A percentile compares a stretch with the other conserved stretches of the same genome.
These are phyloP conservation scores for Pseudomyrmex dendroicus DNA, from an alignment of 1,140 invertebrate species.

Conservation along the genomic window DNA sequence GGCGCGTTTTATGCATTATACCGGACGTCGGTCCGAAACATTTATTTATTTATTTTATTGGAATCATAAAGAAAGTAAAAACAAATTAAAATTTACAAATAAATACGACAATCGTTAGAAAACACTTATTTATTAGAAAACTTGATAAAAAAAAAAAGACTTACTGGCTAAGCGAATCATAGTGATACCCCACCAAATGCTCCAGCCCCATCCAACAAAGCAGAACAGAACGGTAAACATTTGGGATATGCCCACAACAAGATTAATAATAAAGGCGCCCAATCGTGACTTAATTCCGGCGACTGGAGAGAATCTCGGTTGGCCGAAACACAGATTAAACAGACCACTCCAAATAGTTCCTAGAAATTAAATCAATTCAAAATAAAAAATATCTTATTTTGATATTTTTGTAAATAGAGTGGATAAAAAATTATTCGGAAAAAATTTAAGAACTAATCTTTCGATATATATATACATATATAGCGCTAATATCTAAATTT, in stretches of 20 bases:
- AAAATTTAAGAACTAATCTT: not conserved
- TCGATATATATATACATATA: too few species aligned
- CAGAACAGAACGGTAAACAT: constrained; percentile 97
- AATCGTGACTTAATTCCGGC: constrained; percentile 90
- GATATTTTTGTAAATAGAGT: not conserved
- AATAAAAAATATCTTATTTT: not conserved
- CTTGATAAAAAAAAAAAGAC: constrained; percentile 70
- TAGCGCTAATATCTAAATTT: constrained; percentile 25
- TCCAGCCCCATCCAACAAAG: constrained; percentile 98
- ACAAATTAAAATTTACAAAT: not conserved
- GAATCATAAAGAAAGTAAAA: not conserved
- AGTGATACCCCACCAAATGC: constrained; percentile 97
- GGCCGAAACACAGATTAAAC: constrained; percentile 94
- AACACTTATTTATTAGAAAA: too few species aligned
- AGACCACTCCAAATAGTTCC: constrained; percentile 95
- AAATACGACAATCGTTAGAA: not conserved
- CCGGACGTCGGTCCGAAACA: too few species aligned
- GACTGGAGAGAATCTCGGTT: constrained; percentile 92
- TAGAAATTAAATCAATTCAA: constrained; percentile 79
- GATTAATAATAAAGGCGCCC: constrained; percentile 92
- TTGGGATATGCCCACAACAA: constrained; percentile 93
- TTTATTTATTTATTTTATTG: not conserved
- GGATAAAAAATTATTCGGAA: not conserved
- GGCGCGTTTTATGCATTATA: not conserved
- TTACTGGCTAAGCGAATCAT: constrained; percentile 92